These are phyloP conservation scores for Tachuris rubrigastra DNA, from an alignment of 2,113 vertebrate genomes.

Conservation along the genomic window DNA sequence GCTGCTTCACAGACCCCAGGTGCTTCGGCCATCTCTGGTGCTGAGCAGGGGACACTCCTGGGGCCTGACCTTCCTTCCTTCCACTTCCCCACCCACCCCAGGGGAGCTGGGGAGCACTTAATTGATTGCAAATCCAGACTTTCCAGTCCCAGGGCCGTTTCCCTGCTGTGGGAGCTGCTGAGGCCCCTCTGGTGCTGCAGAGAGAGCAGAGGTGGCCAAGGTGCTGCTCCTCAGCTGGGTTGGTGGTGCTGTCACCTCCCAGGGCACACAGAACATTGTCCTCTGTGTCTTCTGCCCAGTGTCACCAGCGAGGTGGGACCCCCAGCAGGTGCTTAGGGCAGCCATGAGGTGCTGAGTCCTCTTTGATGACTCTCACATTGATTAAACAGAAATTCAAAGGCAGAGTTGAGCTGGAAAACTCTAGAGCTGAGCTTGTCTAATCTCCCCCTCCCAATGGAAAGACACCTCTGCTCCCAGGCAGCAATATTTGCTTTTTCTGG, in stretches of 20 bases:
- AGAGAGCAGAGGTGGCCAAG: background rate
- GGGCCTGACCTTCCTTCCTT: background rate
- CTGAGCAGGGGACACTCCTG: background rate
- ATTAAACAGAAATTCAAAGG: background rate
- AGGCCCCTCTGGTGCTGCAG: background rate
- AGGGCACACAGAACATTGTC: rapidly evolving
- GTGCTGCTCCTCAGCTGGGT: background rate
- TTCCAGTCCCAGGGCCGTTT: rapidly evolving
- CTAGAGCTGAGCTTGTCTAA: background rate
- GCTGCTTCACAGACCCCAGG: background rate
- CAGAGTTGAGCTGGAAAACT: background rate
- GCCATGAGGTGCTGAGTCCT: rapidly evolving
- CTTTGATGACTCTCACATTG: rapidly evolving
- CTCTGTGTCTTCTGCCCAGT: background rate
- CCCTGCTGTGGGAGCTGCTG: background rate
- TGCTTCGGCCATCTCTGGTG: no score
- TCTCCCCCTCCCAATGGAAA: no score
- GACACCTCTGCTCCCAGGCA: rapidly evolving
- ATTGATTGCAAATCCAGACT: background rate
- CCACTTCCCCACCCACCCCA: background rate
- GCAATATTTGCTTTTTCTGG: background rate
- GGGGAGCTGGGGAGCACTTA: background rate
- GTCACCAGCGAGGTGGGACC: background rate
- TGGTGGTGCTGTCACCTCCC: background rate
- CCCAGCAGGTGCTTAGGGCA: rapidly evolving